Percentiles rank a stretch among this genome's conserved stretches.
These are phyloP conservation scores for Drosophila kokeensis DNA, from an alignment of 2,888 invertebrate species.

Conservation along the genomic window DNA sequence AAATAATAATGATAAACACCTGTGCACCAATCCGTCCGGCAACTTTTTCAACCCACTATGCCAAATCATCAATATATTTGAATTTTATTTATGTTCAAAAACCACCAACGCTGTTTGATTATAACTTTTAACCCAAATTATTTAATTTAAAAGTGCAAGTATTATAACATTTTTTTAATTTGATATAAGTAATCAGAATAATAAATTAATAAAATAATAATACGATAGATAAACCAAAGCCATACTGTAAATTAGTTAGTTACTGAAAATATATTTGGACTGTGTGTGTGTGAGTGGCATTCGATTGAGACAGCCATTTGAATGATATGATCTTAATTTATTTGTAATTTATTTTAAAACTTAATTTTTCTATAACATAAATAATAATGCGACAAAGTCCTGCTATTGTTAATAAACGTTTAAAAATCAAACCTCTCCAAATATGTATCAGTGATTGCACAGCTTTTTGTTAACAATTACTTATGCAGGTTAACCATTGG, in stretches of 20 bases:
- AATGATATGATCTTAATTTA: neutral
- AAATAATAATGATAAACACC: neutral
- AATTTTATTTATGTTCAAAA: neutral
- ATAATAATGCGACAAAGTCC: neutral
- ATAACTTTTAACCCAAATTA: neutral
- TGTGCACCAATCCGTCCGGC: conserved; percentile 2
- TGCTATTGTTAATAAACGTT: neutral
- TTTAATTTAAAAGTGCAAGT: neutral
- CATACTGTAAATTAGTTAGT: neutral
- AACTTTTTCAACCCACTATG: neutral
- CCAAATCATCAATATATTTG: neutral
- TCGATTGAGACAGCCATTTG: neutral
- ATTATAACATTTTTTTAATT: neutral
- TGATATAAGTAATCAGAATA: neutral
- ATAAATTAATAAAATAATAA: neutral
- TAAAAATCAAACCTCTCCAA: neutral
- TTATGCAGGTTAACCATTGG: neutral
- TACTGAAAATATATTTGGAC: neutral
- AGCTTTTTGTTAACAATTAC: neutral
- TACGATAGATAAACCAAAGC: neutral
- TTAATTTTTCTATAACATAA: neutral
- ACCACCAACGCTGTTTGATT: neutral
- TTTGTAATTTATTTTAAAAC: neutral
- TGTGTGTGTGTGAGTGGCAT: neutral
- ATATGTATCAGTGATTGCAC: neutral